Evolutionary conservation across 53 echinoderm and acorn worm genomes (phyloP).

Genomic region (Henricia sp.): DNA sequence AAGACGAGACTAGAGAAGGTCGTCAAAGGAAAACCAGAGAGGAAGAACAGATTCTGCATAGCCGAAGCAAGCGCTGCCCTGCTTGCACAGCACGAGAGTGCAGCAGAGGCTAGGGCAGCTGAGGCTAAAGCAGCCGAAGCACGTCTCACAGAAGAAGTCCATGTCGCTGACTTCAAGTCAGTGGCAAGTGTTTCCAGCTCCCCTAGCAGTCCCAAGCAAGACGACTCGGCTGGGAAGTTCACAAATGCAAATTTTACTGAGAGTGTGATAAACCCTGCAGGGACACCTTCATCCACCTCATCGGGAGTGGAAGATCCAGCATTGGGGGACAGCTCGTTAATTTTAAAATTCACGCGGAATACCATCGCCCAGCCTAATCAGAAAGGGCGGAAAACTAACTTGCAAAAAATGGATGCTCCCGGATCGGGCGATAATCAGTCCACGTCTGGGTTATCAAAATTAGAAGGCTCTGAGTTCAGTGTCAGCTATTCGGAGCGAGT

Average conservation of each 20-base stretch:
- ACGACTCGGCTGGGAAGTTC: conserved; percentile 81
- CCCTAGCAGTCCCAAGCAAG: conserved; percentile 28
- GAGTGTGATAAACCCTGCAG: conserved; percentile 78
- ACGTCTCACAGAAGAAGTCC: conserved; percentile 43
- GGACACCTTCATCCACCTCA: conserved; percentile 49
- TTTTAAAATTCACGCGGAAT: conserved; percentile 83
- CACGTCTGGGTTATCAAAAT: conserved; percentile 11
- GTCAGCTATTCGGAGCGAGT: conserved; percentile 58
- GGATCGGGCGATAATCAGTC: conserved; percentile 38
- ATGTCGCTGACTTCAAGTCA: conserved; percentile 47
- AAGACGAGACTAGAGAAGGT: conserved; percentile 43
- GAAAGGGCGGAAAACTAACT: conserved; percentile 64
- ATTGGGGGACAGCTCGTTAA: conserved; percentile 75
- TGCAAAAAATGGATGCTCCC: conserved; percentile 39
- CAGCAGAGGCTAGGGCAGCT: conserved; percentile 63
- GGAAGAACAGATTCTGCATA: conserved; percentile 63
- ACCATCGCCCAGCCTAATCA: conserved; percentile 70
- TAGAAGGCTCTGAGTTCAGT: conserved; percentile 53
- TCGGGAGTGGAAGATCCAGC: conserved; percentile 51
- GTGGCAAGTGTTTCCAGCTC: conserved; percentile 38
- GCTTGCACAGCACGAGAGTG: conserved; percentile 51
- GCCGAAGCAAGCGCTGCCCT: conserved; percentile 68
- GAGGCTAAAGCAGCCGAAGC: conserved; percentile 52
- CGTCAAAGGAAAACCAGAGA: conserved; percentile 35
- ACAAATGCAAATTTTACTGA: conserved; percentile 99